Evolutionary conservation across 1,140 invertebrate species (phyloP), one percentile per base, ranked within the genome.

Genomic region (Akabosia matsudoensis): DNA sequence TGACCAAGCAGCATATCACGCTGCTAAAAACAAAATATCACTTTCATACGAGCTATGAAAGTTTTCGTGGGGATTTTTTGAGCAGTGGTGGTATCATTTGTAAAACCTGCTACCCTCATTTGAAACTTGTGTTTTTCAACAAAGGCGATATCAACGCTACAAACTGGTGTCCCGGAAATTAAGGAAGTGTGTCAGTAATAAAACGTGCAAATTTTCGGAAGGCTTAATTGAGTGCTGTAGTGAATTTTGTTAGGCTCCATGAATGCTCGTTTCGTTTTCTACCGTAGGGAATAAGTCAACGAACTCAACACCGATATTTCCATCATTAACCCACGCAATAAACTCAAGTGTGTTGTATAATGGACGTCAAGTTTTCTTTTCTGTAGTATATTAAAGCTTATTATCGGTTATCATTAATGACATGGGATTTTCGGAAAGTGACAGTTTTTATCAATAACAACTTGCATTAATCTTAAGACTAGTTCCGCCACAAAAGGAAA

Each of bases 81-180:
- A 14, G 28, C 22, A n/a, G 61, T 67, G 61, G 61, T 67, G n/a
- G 10, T 16, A 45, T 16, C 13, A 10, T 45, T 56, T 56, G 61
- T 30, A 67, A 67, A 61, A 31, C 61, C 28, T 67, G 61, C 22
- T 67, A 67, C n/a, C 61, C 61, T 67, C 61, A 67, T 67, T 67
- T 67, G 54, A 31, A n/a, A n/a, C n/a, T n/a, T n/a, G n/a, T n/a
- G n/a, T n/a, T n/a, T n/a, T n/a, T n/a, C n/a, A n/a, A n/a, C n/a
- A n/a, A n/a, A n/a, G n/a, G n/a, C n/a, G n/a, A n/a, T n/a, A n/a
- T n/a, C 61, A 22, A 61, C 54, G 30, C 30, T 22, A 7, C 24
- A 30, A 13, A 10, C 22, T 2, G n/a, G 61, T 67, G 61, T 67
- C 61, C 61, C 61, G 61, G 61, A 67, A 67, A 67, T 67, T 24